Evolutionary conservation across 1,140 invertebrate species (phyloP).

Genomic region (Drosophila subpulchrella): DNA sequence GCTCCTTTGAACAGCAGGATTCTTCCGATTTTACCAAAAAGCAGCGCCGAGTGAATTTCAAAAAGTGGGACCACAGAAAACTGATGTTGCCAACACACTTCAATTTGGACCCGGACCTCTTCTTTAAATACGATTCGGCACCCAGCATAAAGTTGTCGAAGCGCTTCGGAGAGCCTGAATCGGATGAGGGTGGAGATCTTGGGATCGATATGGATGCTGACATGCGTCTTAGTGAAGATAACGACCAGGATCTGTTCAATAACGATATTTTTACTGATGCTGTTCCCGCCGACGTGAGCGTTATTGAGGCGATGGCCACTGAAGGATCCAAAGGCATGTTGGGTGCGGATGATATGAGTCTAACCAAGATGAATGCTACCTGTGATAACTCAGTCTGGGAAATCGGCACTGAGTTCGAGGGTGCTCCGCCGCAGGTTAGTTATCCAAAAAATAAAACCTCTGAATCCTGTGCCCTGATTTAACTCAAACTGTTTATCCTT

Average conservation of each 20-base stretch:
- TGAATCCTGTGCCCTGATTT: neutral
- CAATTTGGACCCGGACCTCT: conserved; percentile 61
- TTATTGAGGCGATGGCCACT: neutral
- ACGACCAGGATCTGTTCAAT: conserved; percentile 58
- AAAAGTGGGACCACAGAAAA: conserved; percentile 81
- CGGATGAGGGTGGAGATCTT: conserved; percentile 23
- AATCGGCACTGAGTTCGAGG: conserved; percentile 78
- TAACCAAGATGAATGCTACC: conserved; percentile 8
- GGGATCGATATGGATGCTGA: conserved; percentile 31
- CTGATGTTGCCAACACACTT: conserved; percentile 73
- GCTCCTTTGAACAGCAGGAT: conserved; percentile 58
- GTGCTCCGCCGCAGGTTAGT: conserved; percentile 73
- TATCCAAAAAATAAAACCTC: too few relatives aligned
- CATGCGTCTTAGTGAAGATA: conserved; percentile 39
- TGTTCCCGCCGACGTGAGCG: conserved; percentile 25
- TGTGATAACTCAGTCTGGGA: conserved; percentile 72
- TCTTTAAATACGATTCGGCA: conserved; percentile 59
- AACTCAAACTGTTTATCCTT: neutral
- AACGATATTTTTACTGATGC: conserved; percentile 59
- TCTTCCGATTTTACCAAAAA: conserved; percentile 60
- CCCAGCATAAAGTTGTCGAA: conserved; percentile 58
- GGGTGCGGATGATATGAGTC: conserved; percentile 51
- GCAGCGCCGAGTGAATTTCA: conserved; percentile 67
- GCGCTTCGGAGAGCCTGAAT: conserved; percentile 37
- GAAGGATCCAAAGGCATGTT: conserved; percentile 50